A percentile compares a stretch with the other conserved stretches of the same genome.
phyloP scores from a whole-genome alignment of 2,888 invertebrate species.

The Hydroisotoma schaefferi region DNA sequence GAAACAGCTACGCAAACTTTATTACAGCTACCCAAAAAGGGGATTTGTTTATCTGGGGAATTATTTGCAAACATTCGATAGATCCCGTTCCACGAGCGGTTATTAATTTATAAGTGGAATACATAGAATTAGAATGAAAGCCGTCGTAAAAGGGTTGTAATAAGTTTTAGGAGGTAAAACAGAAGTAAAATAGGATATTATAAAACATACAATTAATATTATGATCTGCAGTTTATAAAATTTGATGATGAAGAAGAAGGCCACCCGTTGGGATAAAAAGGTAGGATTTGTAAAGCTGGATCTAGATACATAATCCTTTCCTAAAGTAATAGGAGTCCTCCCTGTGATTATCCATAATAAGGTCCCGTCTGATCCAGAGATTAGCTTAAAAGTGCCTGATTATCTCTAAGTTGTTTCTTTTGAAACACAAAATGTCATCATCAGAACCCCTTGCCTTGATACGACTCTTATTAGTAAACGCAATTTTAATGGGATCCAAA shows the following conservation, averaged over 20 bases:
- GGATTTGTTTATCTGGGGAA: no score
- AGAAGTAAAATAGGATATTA: no score
- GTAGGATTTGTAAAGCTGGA: neutral
- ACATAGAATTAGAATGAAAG: no score
- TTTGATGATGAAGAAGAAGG: neutral
- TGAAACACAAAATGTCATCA: neutral
- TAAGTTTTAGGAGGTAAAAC: no score
- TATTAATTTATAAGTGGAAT: neutral
- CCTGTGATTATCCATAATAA: slow-evolving; percentile 4
- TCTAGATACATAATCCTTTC: neutral
- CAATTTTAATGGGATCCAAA: neutral
- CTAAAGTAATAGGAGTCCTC: no score
- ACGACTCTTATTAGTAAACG: neutral
- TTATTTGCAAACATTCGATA: no score
- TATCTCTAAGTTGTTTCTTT: neutral
- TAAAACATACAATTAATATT: no score
- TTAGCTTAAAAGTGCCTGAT: neutral
- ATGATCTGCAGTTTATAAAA: no score
- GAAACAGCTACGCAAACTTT: no score
- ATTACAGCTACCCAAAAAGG: no score
- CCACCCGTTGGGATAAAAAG: slow-evolving; percentile 3
- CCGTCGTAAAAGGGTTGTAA: no score
- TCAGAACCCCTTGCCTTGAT: neutral
- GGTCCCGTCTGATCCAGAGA: slow-evolving; percentile 4
- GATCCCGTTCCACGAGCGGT: no score